Conservation (phyloP, 2,113 vertebrate genomes). For the Eolophus roseicapilla region DNA sequence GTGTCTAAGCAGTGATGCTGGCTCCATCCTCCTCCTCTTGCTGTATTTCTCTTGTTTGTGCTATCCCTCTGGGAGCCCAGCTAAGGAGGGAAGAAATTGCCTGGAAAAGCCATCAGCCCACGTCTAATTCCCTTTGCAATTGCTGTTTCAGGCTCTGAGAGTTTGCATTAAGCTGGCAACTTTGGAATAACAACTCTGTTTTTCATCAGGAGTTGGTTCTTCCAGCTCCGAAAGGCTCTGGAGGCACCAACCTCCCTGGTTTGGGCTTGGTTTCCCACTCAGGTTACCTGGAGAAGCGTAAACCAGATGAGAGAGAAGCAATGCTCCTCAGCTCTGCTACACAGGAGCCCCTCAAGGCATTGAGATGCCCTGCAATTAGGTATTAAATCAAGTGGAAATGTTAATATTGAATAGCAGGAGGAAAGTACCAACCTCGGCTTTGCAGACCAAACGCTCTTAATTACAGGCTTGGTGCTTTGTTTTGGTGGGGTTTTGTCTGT, state of each 20-base stretch:
- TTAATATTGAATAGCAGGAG: slow-evolving; percentile 27
- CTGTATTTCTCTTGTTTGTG: background rate
- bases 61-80: background rate
- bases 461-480: background rate
- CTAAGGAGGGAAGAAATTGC: slow-evolving; percentile 52
- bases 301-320: background rate
- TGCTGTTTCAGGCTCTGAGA: slow-evolving; percentile 17
- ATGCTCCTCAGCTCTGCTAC: background rate
- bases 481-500: background rate
- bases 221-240: background rate
- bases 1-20: background rate
- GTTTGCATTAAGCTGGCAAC: slow-evolving; percentile 8
- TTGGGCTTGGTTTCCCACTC: background rate
- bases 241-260: background rate
- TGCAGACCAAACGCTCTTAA: background rate
- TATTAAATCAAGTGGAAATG: slow-evolving; percentile 16
- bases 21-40: slow-evolving; percentile 19
- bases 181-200: slow-evolving; percentile 36
- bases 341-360: background rate
- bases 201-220: background rate
- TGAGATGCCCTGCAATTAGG: slow-evolving; percentile 20
- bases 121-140: slow-evolving; percentile 28
- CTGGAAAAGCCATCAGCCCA: slow-evolving; percentile 53
- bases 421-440: background rate
- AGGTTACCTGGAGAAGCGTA: background rate